Evolutionary conservation across 2,888 invertebrate species (phyloP).

Genomic region (Stegana nigrithorax): DNA sequence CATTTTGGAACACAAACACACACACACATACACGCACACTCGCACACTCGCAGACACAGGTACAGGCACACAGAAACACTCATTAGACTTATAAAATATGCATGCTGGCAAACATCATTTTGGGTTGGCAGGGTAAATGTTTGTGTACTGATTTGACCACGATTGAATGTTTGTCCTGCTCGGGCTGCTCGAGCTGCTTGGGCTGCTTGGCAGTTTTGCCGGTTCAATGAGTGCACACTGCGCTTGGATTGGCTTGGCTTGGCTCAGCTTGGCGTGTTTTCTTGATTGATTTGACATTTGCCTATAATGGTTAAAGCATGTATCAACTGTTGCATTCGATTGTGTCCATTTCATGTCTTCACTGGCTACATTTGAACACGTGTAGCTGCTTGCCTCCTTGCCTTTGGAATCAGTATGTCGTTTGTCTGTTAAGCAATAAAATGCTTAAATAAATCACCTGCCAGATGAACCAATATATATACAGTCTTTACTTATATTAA

Average conservation of each 20-base stretch:
- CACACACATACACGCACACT: no score
- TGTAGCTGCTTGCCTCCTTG: no score
- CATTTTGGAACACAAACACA: no score
- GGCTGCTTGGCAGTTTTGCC: neutral
- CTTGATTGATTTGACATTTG: slow-evolving; percentile 47
- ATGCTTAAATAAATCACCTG: no score
- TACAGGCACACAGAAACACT: no score
- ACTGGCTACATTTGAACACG: no score
- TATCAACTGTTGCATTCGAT: neutral
- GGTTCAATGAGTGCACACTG: slow-evolving; percentile 17
- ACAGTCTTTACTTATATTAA: no score
- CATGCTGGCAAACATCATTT: slow-evolving; percentile 55
- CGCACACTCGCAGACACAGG: no score
- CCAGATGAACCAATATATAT: no score
- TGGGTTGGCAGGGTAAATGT: slow-evolving; percentile 52
- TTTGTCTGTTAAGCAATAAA: no score
- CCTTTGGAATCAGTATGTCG: no score
- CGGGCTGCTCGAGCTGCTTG: neutral
- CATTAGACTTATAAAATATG: slow-evolving; percentile 56
- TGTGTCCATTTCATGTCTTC: no score
- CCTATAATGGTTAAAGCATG: slow-evolving; percentile 30
- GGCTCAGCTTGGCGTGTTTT: slow-evolving; percentile 38
- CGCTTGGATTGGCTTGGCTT: neutral
- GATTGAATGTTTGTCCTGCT: slow-evolving; percentile 43
- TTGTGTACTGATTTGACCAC: slow-evolving; percentile 52